Conservation (phyloP, 2,888 invertebrate genomes). For the Zele albiditarsus region DNA sequence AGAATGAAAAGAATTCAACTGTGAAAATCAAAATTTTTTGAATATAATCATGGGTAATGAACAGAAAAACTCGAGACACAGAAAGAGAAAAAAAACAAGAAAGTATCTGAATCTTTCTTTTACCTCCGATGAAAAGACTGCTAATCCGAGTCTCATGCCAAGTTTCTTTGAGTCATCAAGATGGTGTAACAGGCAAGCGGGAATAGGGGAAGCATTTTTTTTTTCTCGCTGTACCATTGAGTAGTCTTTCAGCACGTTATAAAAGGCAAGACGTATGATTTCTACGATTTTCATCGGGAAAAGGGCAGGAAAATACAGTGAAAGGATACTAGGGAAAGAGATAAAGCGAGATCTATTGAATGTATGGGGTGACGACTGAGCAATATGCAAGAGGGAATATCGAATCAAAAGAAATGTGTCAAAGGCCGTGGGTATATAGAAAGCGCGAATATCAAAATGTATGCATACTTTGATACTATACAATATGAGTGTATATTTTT, state of each 20-base stretch:
- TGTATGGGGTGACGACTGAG: slow-evolving; percentile 44
- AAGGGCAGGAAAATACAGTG: slow-evolving; percentile 29
- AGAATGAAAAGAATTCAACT: neutral
- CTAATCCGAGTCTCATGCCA: slow-evolving; percentile 1
- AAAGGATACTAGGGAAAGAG: neutral
- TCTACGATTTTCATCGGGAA: slow-evolving; percentile 29
- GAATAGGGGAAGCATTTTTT: slow-evolving; percentile 11
- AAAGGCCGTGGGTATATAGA: slow-evolving; percentile 62
- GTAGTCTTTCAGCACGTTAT: slow-evolving; percentile 30
- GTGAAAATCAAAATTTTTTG: neutral
- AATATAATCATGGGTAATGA: neutral
- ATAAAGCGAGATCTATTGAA: slow-evolving; percentile 49
- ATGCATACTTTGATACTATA: slow-evolving; percentile 60
- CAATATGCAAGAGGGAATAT: slow-evolving; percentile 52
- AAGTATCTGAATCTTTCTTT: neutral
- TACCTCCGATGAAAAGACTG: neutral
- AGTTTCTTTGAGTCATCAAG: slow-evolving; percentile 8
- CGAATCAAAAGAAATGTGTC: slow-evolving; percentile 70
- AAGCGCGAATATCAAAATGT: slow-evolving; percentile 62
- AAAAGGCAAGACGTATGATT: slow-evolving; percentile 26
- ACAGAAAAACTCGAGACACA: neutral
- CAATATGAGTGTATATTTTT: neutral
- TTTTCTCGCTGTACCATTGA: slow-evolving; percentile 9
- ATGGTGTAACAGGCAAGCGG: slow-evolving; percentile 5
- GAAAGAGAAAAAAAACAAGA: neutral